phyloP scores from a whole-genome alignment of 2,888 invertebrate species.

The Epirrhoe tristata region DNA sequence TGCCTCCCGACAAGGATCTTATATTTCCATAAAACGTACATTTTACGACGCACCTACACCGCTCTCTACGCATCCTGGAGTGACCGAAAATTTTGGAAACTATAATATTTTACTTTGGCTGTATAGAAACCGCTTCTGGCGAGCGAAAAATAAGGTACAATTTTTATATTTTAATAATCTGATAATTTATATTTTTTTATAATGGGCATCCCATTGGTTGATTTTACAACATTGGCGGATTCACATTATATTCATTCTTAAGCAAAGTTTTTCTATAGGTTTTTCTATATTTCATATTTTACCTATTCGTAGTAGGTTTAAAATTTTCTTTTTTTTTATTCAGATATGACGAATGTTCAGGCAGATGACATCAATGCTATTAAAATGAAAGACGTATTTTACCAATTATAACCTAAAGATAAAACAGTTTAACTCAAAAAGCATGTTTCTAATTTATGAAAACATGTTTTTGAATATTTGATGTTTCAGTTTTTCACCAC shows the following conservation, averaged over 20 bases:
- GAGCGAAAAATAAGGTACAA: background rate
- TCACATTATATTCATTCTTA: no score
- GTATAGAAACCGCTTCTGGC: background rate
- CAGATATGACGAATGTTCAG: no score
- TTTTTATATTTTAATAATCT: no score
- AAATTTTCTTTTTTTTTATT: no score
- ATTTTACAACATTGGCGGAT: no score
- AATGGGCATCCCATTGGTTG: no score
- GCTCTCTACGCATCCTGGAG: conserved; percentile 31
- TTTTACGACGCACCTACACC: conserved; percentile 71
- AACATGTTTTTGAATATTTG: conserved; percentile 16
- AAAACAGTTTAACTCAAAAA: background rate
- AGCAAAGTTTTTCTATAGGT: no score
- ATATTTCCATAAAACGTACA: conserved; percentile 78
- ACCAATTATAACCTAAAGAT: background rate
- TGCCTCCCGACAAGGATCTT: conserved; percentile 73
- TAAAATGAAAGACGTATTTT: background rate
- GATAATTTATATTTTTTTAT: no score
- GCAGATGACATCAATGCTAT: no score
- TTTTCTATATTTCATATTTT: no score
- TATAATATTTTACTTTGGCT: conserved; percentile 6
- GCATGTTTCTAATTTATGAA: conserved; percentile 7
- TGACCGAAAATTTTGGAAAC: conserved; percentile 35
- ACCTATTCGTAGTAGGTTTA: no score
- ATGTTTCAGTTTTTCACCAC: conserved; percentile 27